phyloP scores from a whole-genome alignment of 2,113 vertebrate species.

The Zingel zingel region DNA sequence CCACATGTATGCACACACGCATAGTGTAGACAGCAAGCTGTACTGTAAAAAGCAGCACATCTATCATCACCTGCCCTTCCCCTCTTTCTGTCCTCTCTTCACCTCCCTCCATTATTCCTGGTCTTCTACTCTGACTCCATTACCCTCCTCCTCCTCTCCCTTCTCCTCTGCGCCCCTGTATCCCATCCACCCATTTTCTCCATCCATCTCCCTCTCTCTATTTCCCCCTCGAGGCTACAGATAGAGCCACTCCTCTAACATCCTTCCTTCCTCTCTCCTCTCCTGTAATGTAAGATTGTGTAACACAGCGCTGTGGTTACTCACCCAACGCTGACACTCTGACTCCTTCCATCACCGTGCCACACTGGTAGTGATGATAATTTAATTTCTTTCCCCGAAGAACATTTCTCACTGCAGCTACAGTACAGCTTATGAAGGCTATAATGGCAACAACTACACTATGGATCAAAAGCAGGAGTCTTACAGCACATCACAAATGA shows the following conservation, averaged over 20 bases:
- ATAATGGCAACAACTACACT: conserved; percentile 4
- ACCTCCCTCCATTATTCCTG: conserved; percentile 33
- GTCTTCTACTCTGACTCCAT: conserved; percentile 37
- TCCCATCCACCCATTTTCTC: conserved; percentile 56
- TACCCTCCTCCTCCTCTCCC: conserved; percentile 28
- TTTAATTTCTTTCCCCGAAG: conserved; percentile 60
- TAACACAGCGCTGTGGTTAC: conserved; percentile 51
- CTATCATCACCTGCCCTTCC: conserved; percentile 68
- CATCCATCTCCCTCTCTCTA: conserved; percentile 47
- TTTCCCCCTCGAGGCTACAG: conserved; percentile 53
- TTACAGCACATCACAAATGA: background rate
- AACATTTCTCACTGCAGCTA: conserved; percentile 43
- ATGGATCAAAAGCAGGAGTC: conserved; percentile 10
- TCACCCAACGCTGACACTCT: conserved; percentile 53
- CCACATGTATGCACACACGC: conserved; percentile 50
- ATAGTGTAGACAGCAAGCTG: conserved; percentile 33
- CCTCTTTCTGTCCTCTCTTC: conserved; percentile 50
- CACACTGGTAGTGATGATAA: conserved; percentile 46
- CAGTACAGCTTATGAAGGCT: background rate
- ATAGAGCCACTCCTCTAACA: conserved; percentile 63
- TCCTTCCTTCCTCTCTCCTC: conserved; percentile 51
- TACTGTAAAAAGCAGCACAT: conserved; percentile 78
- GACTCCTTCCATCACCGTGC: conserved; percentile 52
- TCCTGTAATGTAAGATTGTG: conserved; percentile 55
- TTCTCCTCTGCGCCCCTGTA: conserved; percentile 18